Evolutionary conservation across 1,140 invertebrate species (phyloP).

Genomic region (Chrysoperla carnea): DNA sequence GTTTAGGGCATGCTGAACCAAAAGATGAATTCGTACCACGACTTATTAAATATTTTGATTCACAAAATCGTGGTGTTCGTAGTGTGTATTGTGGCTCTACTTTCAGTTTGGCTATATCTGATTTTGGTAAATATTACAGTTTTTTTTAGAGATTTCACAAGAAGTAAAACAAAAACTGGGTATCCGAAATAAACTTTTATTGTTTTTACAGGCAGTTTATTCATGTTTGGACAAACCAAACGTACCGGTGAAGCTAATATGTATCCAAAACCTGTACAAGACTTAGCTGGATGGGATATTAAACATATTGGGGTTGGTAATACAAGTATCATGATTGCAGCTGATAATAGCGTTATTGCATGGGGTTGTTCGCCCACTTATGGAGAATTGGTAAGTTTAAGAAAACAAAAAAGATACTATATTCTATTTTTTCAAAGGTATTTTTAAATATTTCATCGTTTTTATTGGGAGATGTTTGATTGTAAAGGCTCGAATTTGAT

Average conservation of each 20-base stretch:
- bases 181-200: no score
- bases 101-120: constrained; percentile 68
- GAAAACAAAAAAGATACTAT: not conserved
- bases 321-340: constrained; percentile 71
- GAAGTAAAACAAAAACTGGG: no score
- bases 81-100: constrained; percentile 70
- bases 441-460: constrained; percentile 2
- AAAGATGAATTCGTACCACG: constrained; percentile 79
- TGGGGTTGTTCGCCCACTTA: constrained; percentile 86
- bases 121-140: constrained; percentile 36
- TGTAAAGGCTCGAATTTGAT: no score
- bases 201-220: constrained; percentile 32
- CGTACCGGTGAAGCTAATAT: constrained; percentile 86
- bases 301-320: constrained; percentile 59
- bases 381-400: constrained; percentile 62
- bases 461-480: not conserved
- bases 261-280: constrained; percentile 90
- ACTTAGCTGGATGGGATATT: constrained; percentile 81
- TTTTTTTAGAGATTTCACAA: not conserved
- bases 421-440: not conserved
- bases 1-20: constrained; percentile 79
- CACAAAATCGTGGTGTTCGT: constrained; percentile 60
- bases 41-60: constrained; percentile 76
- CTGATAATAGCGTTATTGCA: constrained; percentile 76
- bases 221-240: constrained; percentile 82